Conservation (phyloP, 1,140 invertebrate genomes). For the Lasioglossum baleicum region DNA sequence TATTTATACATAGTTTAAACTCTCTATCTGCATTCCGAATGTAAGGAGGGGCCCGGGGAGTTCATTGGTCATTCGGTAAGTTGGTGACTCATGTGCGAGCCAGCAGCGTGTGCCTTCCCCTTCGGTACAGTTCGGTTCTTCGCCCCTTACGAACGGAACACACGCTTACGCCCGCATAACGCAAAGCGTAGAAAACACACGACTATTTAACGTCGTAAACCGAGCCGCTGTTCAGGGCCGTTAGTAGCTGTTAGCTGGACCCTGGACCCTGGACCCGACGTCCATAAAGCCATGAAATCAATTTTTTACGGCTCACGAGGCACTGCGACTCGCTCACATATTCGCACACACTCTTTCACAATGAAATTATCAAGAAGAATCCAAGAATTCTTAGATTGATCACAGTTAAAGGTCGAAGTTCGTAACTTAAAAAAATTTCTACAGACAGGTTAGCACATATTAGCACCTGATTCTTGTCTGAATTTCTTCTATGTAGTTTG, state of each 20-base stretch:
- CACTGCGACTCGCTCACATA: background rate
- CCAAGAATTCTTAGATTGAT: too few species aligned
- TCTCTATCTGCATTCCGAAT: constrained; percentile 60
- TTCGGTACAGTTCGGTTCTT: constrained; percentile 42
- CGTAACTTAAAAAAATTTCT: too few species aligned
- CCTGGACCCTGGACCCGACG: constrained; percentile 2
- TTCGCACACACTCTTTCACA: too few species aligned
- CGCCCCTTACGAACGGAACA: constrained; percentile 68
- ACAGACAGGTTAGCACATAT: too few species aligned
- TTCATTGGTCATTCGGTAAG: constrained; percentile 75
- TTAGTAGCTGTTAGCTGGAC: background rate
- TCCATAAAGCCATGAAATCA: too few species aligned
- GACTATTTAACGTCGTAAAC: constrained; percentile 54
- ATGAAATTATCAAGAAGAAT: too few species aligned
- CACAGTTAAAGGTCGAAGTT: too few species aligned
- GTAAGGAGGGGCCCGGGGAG: constrained; percentile 61
- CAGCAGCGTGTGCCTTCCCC: constrained; percentile 60
- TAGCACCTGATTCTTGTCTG: too few species aligned
- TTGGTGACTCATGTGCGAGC: constrained; percentile 72
- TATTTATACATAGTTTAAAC: background rate
- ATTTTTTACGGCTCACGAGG: too few species aligned
- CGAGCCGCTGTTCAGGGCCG: constrained; percentile 48
- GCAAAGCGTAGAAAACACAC: constrained; percentile 30
- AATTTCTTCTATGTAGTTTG: too few species aligned
- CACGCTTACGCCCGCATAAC: constrained; percentile 74